Conservation (phyloP, 2,113 vertebrate genomes). For the Nannobrachium achirus region DNA sequence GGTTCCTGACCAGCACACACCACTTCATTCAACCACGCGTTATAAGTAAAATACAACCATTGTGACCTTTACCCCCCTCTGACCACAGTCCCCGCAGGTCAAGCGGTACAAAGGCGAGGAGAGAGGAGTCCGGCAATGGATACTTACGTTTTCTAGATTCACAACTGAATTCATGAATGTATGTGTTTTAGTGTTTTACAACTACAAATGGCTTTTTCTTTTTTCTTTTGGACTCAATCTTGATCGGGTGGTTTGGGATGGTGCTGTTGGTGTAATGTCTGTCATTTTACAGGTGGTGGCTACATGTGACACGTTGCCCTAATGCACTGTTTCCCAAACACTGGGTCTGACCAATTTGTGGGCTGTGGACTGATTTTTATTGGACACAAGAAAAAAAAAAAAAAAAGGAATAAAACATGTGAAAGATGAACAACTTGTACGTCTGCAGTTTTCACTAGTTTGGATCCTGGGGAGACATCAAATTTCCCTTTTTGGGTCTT, state of each 20-base stretch:
- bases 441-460: no score
- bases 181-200: constrained; percentile 35
- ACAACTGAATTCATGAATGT: constrained; percentile 17
- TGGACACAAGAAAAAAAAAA: no score
- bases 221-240: background rate
- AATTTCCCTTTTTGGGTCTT: no score
- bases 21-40: no score
- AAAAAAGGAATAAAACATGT: no score
- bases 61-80: constrained; percentile 44
- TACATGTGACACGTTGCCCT: background rate
- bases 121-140: constrained; percentile 62
- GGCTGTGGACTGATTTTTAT: no score
- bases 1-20: no score
- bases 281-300: background rate
- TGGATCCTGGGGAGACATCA: no score
- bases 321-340: no score
- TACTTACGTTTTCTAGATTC: constrained; percentile 38
- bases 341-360: no score
- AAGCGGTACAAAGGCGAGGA: constrained; percentile 64
- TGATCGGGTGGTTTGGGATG: constrained; percentile 22
- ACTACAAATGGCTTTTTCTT: background rate
- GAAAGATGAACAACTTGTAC: no score
- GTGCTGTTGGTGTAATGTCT: background rate
- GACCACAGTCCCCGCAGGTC: constrained; percentile 69
- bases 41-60: no score